Evolutionary conservation across 2,797 vertebrate species (phyloP), one percentile per base, ranked within the genome.

Genomic region (Coreius guichenoti): DNA sequence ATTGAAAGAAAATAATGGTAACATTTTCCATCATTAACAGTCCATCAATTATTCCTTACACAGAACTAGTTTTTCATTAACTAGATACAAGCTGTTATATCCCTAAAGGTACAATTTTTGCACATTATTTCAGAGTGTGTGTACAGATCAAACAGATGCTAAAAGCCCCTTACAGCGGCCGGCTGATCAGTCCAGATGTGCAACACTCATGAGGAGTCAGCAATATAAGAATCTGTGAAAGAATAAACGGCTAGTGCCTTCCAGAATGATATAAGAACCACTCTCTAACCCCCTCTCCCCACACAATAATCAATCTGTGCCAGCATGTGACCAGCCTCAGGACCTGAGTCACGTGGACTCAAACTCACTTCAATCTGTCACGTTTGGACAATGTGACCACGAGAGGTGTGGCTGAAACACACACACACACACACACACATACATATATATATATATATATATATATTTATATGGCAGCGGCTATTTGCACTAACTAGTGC

Each of bases 291-390:
- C 31, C 11, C 68, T 29, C 61, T 56, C 23, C 84, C 72, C 65
- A 29, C 56, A 68, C 51, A 67, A 49, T 78, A 75, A 74, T 78
- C 80, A 82, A 88, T 91, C 88, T 88, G 78, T 73, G 72, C 74
- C 7, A 75, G 49, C 89, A 90, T 86, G 85, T 86, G 87, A 89
- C 29, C n/a, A 51, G 72, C 87, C 74, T 68, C 16, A 19, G 82
- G 81, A 81, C 58, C 33, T 3, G n/a, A 54, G 81, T 31, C 80
- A 61, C 63, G 31, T 31, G 79, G 47, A 84, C 12, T 8, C 33
- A 49, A 47, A 84, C 36, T 5, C 39, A 47, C 36, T 49, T 36
- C 51, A 70, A 51, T 80, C 43, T 11, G 56, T 90, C 86, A 89
- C 70, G 33, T 89, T 86, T 73, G 43, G 43, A 87, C 82, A 80